Evolutionary conservation across 2,797 vertebrate species (phyloP).

Genomic region (Alexandromys oeconomus): DNA sequence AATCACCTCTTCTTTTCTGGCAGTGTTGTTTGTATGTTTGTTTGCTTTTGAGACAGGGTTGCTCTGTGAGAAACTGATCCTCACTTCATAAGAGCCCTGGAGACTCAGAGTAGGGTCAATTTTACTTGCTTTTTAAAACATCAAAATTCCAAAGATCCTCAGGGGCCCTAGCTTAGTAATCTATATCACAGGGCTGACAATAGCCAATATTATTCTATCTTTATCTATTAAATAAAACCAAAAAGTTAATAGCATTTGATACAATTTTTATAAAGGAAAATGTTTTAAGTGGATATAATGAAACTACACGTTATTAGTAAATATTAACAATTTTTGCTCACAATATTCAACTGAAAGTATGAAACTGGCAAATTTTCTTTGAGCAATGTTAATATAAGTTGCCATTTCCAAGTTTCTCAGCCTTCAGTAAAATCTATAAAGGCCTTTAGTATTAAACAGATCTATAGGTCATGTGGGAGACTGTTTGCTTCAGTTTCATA

Average conservation of each 20-base stretch:
- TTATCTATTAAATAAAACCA: not conserved
- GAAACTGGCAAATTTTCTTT: not conserved
- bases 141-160: not conserved
- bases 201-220: too few species aligned
- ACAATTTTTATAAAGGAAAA: not conserved
- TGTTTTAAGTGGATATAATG: not conserved
- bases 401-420: constrained; percentile 8
- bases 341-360: constrained; percentile 21
- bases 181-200: not conserved
- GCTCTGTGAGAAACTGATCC: too few species aligned
- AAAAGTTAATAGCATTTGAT: not conserved
- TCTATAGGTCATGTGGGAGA: not conserved
- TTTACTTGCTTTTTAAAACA: not conserved
- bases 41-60: not conserved
- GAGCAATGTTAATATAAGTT: not conserved
- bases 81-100: not conserved
- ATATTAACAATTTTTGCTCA: not conserved
- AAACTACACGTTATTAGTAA: not conserved
- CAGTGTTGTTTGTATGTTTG: not conserved
- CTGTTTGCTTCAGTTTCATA: not conserved
- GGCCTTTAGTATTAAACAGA: not conserved
- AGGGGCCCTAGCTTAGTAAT: rapidly evolving
- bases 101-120: not conserved
- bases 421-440: constrained; percentile 1
- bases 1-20: not conserved